Evolutionary conservation across 37 sponge, comb jelly and placozoan species (phyloP).

Genomic region (Spongilla lacustris): DNA sequence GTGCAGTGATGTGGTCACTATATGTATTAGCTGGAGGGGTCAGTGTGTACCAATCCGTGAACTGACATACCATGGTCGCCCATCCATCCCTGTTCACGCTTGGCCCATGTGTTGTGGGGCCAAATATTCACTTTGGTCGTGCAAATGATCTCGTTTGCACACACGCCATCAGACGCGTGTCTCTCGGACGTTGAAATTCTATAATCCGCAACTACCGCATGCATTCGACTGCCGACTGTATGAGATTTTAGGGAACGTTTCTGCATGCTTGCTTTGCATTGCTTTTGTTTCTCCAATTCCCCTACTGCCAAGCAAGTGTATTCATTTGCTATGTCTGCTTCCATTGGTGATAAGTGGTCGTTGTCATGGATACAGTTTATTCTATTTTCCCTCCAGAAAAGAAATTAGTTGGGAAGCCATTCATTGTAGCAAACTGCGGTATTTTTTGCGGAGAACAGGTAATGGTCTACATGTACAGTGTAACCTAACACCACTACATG

Average conservation of each 20-base stretch:
- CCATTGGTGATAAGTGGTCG: neutral
- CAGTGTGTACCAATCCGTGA: neutral
- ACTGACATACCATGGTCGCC: neutral
- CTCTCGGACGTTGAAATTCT: neutral
- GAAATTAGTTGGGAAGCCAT: conserved; percentile 62
- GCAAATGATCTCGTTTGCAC: neutral
- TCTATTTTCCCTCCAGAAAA: conserved; percentile 28
- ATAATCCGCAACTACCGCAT: neutral
- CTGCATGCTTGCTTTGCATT: neutral
- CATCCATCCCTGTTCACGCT: neutral
- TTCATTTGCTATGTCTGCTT: too few relatives aligned
- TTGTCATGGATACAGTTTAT: neutral
- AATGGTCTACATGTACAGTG: neutral
- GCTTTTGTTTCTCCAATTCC: neutral
- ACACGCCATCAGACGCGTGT: neutral
- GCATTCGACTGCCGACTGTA: neutral
- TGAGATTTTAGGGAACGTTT: neutral
- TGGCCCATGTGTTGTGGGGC: neutral
- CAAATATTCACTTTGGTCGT: neutral
- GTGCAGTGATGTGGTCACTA: neutral
- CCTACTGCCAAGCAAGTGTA: neutral
- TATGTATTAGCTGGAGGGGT: neutral
- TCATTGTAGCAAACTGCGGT: conserved; percentile 16
- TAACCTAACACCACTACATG: neutral
- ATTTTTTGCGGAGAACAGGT: conserved; percentile 70